A percentile compares a stretch with the other conserved stretches of the same genome.
phyloP scores from a whole-genome alignment of 2,113 vertebrate genomes.

The Halichoeres trimaculatus region DNA sequence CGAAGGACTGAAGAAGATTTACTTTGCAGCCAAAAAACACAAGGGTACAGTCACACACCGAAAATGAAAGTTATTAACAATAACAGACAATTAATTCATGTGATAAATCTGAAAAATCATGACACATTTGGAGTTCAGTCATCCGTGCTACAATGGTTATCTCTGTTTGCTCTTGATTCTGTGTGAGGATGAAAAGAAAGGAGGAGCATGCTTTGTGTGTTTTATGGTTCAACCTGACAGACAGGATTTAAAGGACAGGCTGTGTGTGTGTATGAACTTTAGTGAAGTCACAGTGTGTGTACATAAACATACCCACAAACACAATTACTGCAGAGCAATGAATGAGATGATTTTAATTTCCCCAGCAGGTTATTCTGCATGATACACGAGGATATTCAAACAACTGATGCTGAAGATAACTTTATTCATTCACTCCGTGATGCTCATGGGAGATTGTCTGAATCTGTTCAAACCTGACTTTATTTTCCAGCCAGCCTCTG shows the following conservation, averaged over 20 bases:
- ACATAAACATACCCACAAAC: neutral
- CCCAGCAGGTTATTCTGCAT: neutral
- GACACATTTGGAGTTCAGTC: neutral
- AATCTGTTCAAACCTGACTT: no score
- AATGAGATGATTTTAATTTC: neutral
- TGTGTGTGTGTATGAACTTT: neutral
- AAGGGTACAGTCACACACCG: conserved; percentile 81
- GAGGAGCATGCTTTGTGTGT: neutral
- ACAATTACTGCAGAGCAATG: neutral
- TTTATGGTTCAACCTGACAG: conserved; percentile 36
- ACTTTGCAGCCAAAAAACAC: conserved; percentile 84
- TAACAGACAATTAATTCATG: neutral
- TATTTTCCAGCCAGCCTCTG: no score
- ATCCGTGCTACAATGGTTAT: neutral
- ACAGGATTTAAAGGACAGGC: conserved; percentile 6
- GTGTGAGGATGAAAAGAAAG: neutral
- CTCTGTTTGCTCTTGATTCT: neutral
- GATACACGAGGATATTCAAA: neutral
- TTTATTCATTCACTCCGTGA: no score
- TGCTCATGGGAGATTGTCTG: no score
- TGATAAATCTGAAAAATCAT: neutral
- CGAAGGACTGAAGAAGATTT: conserved; percentile 90
- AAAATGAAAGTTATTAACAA: no score
- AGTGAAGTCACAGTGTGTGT: neutral
- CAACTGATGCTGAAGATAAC: neutral